phyloP scores from a whole-genome alignment of 1,140 invertebrate genomes.

The Argopecten irradians region DNA sequence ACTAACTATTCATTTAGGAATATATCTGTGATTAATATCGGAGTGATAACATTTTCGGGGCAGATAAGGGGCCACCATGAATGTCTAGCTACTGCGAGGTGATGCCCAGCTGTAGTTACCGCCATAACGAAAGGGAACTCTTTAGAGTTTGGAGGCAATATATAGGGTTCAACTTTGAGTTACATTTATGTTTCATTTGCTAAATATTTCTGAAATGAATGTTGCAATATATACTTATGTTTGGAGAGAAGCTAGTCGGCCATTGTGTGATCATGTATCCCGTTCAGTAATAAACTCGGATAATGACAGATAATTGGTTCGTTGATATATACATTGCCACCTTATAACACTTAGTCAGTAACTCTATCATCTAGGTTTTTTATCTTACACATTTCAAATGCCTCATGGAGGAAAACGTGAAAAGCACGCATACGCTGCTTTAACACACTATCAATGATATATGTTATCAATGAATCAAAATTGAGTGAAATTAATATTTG shows the following conservation, averaged over 20 bases:
- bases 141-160: neutral
- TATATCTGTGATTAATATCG: neutral
- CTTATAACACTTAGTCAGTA: neutral
- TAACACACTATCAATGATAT: too few relatives aligned
- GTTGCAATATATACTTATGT: neutral
- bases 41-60: neutral
- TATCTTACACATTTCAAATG: neutral
- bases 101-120: neutral
- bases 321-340: neutral
- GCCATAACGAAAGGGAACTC: neutral
- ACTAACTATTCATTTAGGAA: neutral
- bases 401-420: too few relatives aligned
- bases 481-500: too few relatives aligned
- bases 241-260: neutral
- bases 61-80: conserved; percentile 8
- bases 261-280: neutral
- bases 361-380: neutral
- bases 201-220: neutral
- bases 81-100: neutral
- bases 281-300: neutral
- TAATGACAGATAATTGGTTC: neutral
- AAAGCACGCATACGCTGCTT: too few relatives aligned
- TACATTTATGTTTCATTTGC: neutral
- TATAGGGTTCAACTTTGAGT: neutral
- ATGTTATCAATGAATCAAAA: too few relatives aligned